Evolutionary conservation across 2,888 invertebrate genomes (phyloP).

Genomic region (Machimus rusticus): DNA sequence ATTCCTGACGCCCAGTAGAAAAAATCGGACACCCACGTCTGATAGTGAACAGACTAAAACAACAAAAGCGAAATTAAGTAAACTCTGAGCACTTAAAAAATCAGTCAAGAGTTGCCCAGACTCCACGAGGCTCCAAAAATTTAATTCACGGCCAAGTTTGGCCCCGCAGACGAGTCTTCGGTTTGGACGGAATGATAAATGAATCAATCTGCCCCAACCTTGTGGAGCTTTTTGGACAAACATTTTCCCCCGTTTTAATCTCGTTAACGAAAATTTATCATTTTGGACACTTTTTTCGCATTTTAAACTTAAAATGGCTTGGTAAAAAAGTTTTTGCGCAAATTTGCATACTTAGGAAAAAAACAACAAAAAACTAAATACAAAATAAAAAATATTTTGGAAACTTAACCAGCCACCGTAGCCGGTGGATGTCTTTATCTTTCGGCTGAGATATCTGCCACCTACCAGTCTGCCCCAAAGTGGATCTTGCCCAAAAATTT

Average conservation of each 20-base stretch:
- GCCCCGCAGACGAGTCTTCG: not conserved
- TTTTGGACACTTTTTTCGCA: not conserved
- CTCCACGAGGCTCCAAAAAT: not conserved
- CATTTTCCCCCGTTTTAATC: not conserved
- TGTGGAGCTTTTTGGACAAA: not conserved
- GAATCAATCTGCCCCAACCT: constrained; percentile 1
- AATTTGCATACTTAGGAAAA: not conserved
- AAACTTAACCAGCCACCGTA: not conserved
- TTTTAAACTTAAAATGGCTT: not conserved
- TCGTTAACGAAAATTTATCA: constrained; percentile 13
- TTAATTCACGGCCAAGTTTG: not conserved
- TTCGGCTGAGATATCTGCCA: not conserved
- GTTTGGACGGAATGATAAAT: not conserved
- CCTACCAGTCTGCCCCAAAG: not conserved
- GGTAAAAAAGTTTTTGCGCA: not conserved
- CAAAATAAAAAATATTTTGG: not conserved
- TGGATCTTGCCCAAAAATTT: not conserved
- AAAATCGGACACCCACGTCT: not conserved
- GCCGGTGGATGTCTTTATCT: not conserved
- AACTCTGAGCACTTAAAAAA: not conserved
- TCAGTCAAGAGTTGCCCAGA: not conserved
- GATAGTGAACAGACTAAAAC: not conserved
- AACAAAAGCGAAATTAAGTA: not conserved
- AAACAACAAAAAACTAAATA: not conserved
- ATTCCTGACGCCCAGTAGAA: not conserved